Conservation (phyloP, 2,113 vertebrate genomes). For the Pavo muticus region DNA sequence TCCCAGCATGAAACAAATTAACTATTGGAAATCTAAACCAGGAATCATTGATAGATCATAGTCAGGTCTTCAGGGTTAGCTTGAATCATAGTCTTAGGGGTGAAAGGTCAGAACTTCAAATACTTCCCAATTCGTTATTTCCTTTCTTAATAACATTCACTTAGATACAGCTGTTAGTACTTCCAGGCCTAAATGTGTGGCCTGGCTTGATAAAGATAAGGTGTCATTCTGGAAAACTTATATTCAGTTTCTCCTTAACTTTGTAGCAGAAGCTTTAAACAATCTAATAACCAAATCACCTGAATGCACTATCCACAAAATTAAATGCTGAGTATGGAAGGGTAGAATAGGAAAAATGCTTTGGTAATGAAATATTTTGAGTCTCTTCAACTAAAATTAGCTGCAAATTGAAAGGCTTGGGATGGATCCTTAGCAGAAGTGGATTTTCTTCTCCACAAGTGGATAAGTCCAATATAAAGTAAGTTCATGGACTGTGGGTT, state of each 20-base stretch:
- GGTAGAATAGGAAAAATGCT: not conserved
- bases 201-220: not conserved
- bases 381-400: not conserved
- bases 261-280: not conserved
- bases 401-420: not conserved
- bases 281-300: not conserved
- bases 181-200: slow-evolving; percentile 26
- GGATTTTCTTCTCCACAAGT: not conserved
- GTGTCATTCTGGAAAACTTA: not conserved
- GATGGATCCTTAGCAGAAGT: not conserved
- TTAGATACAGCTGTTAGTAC: slow-evolving; percentile 56
- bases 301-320: accelerated
- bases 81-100: slow-evolving; percentile 46
- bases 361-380: not conserved
- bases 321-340: not conserved
- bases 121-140: slow-evolving; percentile 49
- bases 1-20: slow-evolving; percentile 55
- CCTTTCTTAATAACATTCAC: slow-evolving; percentile 31
- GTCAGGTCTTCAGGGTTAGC: slow-evolving; percentile 56
- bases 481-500: not conserved
- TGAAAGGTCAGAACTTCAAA: slow-evolving; percentile 71
- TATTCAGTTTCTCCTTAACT: not conserved
- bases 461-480: not conserved
- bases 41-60: slow-evolving; percentile 61
- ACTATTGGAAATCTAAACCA: slow-evolving; percentile 58